These are phyloP conservation scores for Caprella mutica DNA, from an alignment of 2,888 invertebrate genomes.

Conservation along the genomic window DNA sequence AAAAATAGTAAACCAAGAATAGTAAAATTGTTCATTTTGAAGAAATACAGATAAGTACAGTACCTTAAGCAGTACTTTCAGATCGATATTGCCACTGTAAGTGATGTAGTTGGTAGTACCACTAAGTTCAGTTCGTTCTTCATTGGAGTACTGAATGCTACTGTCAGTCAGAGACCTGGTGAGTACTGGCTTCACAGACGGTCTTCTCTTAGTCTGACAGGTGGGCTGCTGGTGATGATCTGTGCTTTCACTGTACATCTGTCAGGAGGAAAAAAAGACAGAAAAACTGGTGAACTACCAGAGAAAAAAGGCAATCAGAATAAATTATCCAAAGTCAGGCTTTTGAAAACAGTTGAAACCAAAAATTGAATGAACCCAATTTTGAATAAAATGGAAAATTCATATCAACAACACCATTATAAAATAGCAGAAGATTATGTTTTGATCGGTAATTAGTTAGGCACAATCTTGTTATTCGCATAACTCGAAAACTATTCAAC, in stretches of 20 bases:
- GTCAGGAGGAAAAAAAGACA: too few species aligned
- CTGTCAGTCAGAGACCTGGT: conserved; percentile 83
- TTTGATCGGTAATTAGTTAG: too few species aligned
- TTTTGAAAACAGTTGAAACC: too few species aligned
- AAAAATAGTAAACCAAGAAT: background rate
- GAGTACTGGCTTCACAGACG: conserved; percentile 49
- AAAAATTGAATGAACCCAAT: too few species aligned
- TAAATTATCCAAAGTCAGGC: too few species aligned
- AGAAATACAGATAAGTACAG: background rate
- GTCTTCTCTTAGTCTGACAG: background rate
- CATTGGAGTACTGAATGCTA: conserved; percentile 73
- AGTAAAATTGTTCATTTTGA: background rate
- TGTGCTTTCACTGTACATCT: background rate
- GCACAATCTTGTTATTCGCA: too few species aligned
- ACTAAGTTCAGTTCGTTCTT: conserved; percentile 76
- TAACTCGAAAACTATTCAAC: too few species aligned
- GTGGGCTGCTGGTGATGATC: background rate
- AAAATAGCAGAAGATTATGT: too few species aligned
- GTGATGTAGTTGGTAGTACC: conserved; percentile 86
- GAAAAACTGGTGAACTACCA: too few species aligned
- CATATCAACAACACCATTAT: too few species aligned
- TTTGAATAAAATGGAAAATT: too few species aligned
- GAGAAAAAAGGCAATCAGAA: too few species aligned
- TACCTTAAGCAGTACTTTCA: conserved; percentile 73
- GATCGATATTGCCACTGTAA: conserved; percentile 85